These are phyloP conservation scores for Cygnus atratus DNA, from an alignment of 2,113 vertebrate genomes.

Conservation along the genomic window DNA sequence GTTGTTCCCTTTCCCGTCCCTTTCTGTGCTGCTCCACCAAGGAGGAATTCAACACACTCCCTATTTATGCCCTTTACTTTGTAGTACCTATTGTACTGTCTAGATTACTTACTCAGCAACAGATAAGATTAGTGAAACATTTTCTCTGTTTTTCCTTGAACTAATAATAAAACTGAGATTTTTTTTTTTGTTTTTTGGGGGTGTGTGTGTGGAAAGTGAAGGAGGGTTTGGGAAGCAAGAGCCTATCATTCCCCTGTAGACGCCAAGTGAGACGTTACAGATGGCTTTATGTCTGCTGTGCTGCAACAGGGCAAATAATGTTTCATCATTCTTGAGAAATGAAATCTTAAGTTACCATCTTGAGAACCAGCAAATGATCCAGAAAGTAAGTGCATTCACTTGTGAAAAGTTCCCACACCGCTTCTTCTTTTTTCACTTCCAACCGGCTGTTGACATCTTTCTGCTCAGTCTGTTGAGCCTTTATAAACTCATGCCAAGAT, in stretches of 20 bases:
- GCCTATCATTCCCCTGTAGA: neutral
- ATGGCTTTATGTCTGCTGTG: neutral
- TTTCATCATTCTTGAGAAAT: neutral
- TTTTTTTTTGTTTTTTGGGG: no score
- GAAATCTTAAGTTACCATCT: conserved; percentile 79
- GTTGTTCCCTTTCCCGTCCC: neutral
- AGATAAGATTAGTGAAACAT: neutral
- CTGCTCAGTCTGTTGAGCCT: conserved; percentile 68
- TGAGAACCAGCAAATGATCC: conserved; percentile 92
- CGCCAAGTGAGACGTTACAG: neutral
- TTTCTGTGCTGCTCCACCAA: neutral
- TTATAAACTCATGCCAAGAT: conserved; percentile 83
- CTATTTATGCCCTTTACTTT: neutral
- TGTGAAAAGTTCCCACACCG: conserved; percentile 91
- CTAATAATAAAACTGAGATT: neutral
- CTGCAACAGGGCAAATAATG: neutral
- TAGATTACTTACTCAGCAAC: neutral
- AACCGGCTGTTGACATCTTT: conserved; percentile 44
- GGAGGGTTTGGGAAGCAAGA: no score
- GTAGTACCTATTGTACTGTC: neutral
- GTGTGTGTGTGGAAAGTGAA: no score
- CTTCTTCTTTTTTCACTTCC: conserved; percentile 80
- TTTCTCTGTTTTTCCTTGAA: neutral
- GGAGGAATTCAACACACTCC: neutral
- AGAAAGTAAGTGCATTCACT: conserved; percentile 93